Conservation (phyloP, 1,140 invertebrate species). For the Rhopalosiphum maidis region DNA sequence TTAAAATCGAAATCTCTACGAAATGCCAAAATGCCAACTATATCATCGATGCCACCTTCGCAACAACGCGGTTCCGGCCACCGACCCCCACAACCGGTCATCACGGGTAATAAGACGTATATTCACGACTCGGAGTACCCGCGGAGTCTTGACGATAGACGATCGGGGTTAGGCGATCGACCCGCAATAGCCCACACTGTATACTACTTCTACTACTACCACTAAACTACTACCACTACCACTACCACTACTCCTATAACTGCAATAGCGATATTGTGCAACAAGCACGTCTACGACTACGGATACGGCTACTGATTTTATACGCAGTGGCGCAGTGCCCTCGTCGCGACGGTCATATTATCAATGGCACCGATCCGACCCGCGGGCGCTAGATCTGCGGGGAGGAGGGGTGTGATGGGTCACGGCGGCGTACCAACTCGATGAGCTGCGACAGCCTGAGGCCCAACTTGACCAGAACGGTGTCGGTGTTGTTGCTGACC, state of each 20-base stretch:
- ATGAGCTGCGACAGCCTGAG: conserved; percentile 93
- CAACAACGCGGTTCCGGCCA: not conserved
- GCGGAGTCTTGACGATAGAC: not conserved
- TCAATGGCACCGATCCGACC: no score
- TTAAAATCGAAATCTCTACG: not conserved
- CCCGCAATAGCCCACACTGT: no score
- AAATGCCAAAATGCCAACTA: not conserved
- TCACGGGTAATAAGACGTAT: not conserved
- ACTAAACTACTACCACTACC: not conserved
- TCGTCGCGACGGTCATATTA: no score
- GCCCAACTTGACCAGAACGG: conserved; percentile 90
- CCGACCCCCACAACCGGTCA: not conserved
- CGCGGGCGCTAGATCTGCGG: not conserved
- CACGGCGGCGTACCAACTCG: conserved; percentile 78
- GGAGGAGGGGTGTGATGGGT: not conserved
- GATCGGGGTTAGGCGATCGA: not conserved
- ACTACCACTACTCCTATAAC: no score
- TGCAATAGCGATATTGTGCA: no score
- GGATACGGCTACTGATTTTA: no score
- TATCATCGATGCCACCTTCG: not conserved
- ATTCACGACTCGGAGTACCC: no score
- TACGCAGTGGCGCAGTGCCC: no score
- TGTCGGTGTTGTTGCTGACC: conserved; percentile 90
- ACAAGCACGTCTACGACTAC: not conserved
- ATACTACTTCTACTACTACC: not conserved